Conservation (phyloP, 2,797 vertebrate species). For the Ara ararauna region DNA sequence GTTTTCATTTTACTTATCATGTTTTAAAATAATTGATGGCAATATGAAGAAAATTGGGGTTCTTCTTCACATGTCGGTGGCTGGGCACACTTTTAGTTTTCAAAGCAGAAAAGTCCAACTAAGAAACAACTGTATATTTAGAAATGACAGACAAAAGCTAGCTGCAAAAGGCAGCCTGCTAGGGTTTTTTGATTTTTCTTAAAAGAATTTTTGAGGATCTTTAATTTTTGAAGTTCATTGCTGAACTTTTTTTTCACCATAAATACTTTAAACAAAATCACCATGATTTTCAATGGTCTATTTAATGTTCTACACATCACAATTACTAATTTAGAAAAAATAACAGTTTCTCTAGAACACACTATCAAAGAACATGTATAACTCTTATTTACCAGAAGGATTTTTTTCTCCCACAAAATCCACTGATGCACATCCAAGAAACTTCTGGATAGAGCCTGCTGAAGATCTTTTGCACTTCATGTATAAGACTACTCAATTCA, state of each 20-base stretch:
- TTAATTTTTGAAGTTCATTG: slow-evolving; percentile 27
- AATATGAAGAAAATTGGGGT: background rate
- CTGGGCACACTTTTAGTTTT: background rate
- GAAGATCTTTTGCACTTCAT: slow-evolving; percentile 71
- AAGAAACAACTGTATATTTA: background rate
- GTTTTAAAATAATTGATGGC: background rate
- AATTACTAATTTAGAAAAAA: slow-evolving; percentile 56
- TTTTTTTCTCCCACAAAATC: slow-evolving; percentile 54
- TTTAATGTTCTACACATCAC: slow-evolving; percentile 42
- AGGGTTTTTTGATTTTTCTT: background rate
- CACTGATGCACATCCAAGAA: slow-evolving; percentile 72
- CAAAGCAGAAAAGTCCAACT: background rate
- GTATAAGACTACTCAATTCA: slow-evolving; percentile 63
- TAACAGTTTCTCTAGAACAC: slow-evolving; percentile 52
- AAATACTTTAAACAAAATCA: slow-evolving; percentile 34
- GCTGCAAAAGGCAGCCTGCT: background rate
- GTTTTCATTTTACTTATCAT: background rate
- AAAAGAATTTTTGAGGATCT: background rate
- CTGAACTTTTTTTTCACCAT: background rate
- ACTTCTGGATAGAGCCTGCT: slow-evolving; percentile 57
- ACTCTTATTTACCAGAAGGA: slow-evolving; percentile 33
- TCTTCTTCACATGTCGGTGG: background rate
- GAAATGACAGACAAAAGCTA: background rate
- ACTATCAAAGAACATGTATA: slow-evolving; percentile 47
- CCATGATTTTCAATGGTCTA: slow-evolving; percentile 46